Conservation (phyloP, 2,797 vertebrate genomes). For the Sebastes trivittatus region DNA sequence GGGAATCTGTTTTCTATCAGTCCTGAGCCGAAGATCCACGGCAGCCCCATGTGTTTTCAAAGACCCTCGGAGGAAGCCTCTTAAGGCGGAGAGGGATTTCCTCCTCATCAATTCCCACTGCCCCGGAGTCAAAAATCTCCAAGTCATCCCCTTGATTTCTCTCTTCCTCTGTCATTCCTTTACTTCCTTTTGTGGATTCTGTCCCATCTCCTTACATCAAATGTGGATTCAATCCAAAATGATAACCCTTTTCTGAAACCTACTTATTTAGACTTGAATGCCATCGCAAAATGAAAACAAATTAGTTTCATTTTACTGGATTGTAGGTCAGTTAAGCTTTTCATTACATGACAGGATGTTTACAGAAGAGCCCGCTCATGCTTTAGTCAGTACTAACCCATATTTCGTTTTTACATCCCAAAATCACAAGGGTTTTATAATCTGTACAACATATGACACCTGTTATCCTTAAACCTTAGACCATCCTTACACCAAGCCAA, state of each 20-base stretch:
- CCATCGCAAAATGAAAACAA: not conserved
- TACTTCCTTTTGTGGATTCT: constrained; percentile 28
- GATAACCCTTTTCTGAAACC: not conserved
- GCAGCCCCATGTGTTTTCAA: constrained; percentile 59
- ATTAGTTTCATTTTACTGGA: not conserved
- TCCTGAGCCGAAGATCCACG: constrained; percentile 27
- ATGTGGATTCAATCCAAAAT: not conserved
- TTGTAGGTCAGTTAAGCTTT: not conserved
- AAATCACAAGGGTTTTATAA: not conserved
- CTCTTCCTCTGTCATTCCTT: constrained; percentile 41
- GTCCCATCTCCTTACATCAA: constrained; percentile 38
- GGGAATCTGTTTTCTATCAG: constrained; percentile 64
- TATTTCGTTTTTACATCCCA: not conserved
- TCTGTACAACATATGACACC: not conserved
- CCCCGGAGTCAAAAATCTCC: constrained; percentile 37
- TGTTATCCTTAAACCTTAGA: too few species aligned
- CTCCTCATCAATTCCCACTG: constrained; percentile 63
- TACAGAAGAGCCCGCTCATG: not conserved
- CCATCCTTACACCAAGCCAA: too few species aligned
- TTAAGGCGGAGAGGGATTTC: constrained; percentile 69
- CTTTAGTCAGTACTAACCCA: not conserved
- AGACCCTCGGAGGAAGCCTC: constrained; percentile 54
- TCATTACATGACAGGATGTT: not conserved
- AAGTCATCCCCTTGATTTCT: constrained; percentile 53
- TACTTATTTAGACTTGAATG: not conserved